These are phyloP conservation scores for Drosophila putrida DNA, from an alignment of 2,888 invertebrate genomes.

Conservation along the genomic window DNA sequence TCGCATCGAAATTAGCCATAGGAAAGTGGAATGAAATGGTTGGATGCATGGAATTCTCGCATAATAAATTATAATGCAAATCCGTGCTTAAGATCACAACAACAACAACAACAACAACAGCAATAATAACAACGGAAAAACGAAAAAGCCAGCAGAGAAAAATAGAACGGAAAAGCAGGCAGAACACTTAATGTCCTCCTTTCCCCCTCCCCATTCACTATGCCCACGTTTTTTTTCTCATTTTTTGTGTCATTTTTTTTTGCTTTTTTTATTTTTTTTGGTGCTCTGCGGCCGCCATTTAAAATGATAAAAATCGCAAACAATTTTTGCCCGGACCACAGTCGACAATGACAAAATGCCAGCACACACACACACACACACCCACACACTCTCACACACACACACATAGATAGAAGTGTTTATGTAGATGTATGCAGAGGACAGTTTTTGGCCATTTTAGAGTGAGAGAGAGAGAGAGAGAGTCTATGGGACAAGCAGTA, in stretches of 20 bases:
- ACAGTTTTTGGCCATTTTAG: constrained; percentile 24
- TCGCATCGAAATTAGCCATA: constrained; percentile 72
- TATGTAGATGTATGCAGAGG: constrained; percentile 12
- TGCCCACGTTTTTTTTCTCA: constrained; percentile 15
- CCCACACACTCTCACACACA: constrained; percentile 3
- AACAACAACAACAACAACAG: constrained; percentile 37
- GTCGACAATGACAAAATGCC: constrained; percentile 49
- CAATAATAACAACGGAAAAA: constrained; percentile 7
- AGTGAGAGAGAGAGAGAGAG: constrained; percentile 1
- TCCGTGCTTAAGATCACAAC: constrained; percentile 66
- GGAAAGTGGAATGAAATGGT: constrained; percentile 21
- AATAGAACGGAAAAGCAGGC: constrained; percentile 18
- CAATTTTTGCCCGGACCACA: constrained; percentile 65
- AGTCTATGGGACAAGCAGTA: constrained; percentile 25
- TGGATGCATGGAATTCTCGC: constrained; percentile 62
- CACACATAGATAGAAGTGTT: background rate
- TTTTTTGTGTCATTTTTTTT: constrained; percentile 26
- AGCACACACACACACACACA: constrained; percentile 27
- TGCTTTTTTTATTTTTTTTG: constrained; percentile 32
- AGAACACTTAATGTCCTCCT: constrained; percentile 52
- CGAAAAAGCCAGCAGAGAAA: constrained; percentile 13
- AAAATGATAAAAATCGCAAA: constrained; percentile 74
- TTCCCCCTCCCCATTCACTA: constrained; percentile 35
- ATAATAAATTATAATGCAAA: constrained; percentile 76
- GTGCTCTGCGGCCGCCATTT: constrained; percentile 65